phyloP scores from a whole-genome alignment of 2,113 vertebrate species.

The Leptosomus discolor region DNA sequence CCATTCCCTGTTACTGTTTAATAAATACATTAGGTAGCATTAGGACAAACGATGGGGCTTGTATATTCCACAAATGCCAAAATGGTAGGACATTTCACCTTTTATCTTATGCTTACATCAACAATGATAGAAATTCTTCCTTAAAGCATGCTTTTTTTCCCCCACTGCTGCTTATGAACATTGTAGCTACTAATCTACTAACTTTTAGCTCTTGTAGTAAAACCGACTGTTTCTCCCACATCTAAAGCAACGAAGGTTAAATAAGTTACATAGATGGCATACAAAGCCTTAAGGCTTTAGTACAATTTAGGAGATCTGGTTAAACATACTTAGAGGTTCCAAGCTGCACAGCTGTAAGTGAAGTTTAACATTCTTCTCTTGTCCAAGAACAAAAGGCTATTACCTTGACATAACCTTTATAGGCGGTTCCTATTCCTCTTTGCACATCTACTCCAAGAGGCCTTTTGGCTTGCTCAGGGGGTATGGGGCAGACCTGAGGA shows the following conservation, averaged over 20 bases:
- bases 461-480: constrained; percentile 91
- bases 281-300: neutral
- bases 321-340: neutral
- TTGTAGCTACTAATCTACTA: neutral
- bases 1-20: neutral
- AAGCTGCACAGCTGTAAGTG: neutral
- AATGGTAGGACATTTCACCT: neutral
- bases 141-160: neutral
- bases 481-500: constrained; percentile 93
- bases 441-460: constrained; percentile 96
- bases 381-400: constrained; percentile 32
- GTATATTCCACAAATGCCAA: neutral
- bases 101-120: neutral
- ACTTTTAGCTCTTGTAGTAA: constrained; percentile 1
- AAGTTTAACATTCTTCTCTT: neutral
- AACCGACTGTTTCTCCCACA: neutral
- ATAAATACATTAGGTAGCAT: neutral
- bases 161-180: neutral
- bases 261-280: neutral
- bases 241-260: neutral
- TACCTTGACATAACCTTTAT: constrained; percentile 96
- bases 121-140: neutral
- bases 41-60: neutral
- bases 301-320: neutral
- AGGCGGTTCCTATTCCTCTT: constrained; percentile 94